Base-by-base conservation (phyloP, 2,888 invertebrate species). In the Acrocyrtus sp. region DNA sequence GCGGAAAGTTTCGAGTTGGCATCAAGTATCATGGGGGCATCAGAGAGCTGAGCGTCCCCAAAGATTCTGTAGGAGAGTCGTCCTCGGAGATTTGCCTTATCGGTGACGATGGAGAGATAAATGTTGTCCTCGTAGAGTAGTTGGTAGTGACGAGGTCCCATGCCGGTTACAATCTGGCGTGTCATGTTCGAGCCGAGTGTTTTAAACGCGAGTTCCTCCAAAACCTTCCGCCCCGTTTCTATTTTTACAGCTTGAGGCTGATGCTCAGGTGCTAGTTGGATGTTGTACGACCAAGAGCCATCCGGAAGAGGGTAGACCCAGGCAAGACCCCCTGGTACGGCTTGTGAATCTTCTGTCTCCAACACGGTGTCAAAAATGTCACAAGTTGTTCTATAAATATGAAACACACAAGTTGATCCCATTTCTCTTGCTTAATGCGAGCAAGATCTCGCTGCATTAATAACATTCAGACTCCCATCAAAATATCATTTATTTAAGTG, bases 81-180 rank as follows among this genome's bases (percentile, higher is more conserved):
- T 90, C 94, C 61, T 91, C 89, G 5, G 8, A 95, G 88, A 0
- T 85, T 85, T 24, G 62, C 34, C 47, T 86, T 87, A 17, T 88
- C 87, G 1, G 89, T 88, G 0, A 88, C 90, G 17, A 95, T 91
- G 82, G 91, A 92, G 0, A 95, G 89, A 19, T 90, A 91, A 22
- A 95, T 85, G 78, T 93, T 92, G 0, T 93, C 94, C 61, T 90
- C 90, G 83, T 95, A 93, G 24, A 96, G 84, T 0, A 93, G 91
- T 80, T 94, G 94, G 51, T 95, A 87, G 2, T 94, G 90, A 77
- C 92, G 89, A 0, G 94, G 93, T 50, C 91, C 91, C 3, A 93
- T 88, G 76, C 91, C 89, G 21, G 92, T 91, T 41, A 93, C 77
- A 48, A 78, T 72, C 53, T 75, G 74, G 17, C 76, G 65, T 39